Conservation (phyloP, 2,888 invertebrate species). For the Hetaerina titia region DNA sequence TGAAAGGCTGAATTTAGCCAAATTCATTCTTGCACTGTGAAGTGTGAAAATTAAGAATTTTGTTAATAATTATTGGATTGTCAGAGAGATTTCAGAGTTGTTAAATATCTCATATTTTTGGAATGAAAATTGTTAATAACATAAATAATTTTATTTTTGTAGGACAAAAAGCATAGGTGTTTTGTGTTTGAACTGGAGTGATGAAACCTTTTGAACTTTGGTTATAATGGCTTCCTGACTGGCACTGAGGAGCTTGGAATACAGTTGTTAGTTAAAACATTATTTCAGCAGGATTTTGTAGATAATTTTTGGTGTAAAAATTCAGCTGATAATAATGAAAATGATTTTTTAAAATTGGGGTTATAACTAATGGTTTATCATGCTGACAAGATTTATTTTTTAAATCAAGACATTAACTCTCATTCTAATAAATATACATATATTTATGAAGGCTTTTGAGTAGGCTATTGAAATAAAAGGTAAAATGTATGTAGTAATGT, state of each 20-base stretch:
- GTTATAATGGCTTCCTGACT: neutral
- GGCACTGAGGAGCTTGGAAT: neutral
- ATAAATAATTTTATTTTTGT: neutral
- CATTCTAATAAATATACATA: neutral
- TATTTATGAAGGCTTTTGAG: conserved; percentile 4
- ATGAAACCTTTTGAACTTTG: neutral
- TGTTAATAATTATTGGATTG: neutral
- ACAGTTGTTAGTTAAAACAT: neutral
- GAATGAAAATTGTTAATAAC: neutral
- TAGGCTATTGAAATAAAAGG: neutral
- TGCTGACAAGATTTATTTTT: neutral
- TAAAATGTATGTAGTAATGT: neutral
- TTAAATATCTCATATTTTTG: neutral
- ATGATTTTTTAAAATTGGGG: neutral
- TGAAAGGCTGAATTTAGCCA: neutral
- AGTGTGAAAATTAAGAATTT: neutral
- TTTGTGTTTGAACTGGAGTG: neutral
- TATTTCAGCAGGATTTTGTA: neutral
- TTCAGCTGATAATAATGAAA: neutral
- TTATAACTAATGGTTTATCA: neutral
- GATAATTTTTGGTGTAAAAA: neutral
- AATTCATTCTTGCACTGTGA: too few species aligned
- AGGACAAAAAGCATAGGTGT: neutral
- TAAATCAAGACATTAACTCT: neutral
- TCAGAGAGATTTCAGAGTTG: neutral